phyloP scores from a whole-genome alignment of 2,888 invertebrate genomes.

The Mythimna pallens region DNA sequence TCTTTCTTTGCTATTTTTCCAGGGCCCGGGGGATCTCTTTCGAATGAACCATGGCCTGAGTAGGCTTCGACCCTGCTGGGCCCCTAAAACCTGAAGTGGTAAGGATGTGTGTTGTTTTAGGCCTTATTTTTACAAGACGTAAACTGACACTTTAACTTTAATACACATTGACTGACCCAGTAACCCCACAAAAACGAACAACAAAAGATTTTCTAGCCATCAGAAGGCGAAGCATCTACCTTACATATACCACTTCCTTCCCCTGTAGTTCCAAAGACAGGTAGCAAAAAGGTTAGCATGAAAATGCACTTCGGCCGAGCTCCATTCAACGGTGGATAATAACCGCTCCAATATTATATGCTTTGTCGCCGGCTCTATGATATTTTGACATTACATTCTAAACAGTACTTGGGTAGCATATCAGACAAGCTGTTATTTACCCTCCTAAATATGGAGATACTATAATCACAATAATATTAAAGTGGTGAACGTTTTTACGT shows the following conservation, averaged over 20 bases:
- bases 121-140: too few species aligned
- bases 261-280: conserved; percentile 12
- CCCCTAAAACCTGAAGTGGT: too few species aligned
- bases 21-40: too few species aligned
- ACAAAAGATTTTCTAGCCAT: conserved; percentile 20
- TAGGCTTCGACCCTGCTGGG: too few species aligned
- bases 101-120: too few species aligned
- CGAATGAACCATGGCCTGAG: too few species aligned
- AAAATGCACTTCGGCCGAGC: conserved; percentile 40
- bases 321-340: conserved; percentile 47
- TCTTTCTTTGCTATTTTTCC: too few species aligned
- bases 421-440: not conserved
- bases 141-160: too few species aligned
- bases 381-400: conserved; percentile 4
- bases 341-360: conserved; percentile 36
- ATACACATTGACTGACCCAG: conserved; percentile 19
- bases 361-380: conserved; percentile 22
- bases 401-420: not conserved
- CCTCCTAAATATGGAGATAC: not conserved
- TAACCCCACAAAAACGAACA: conserved; percentile 3
- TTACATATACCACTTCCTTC: conserved; percentile 23
- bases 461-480: too few species aligned
- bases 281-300: conserved; percentile 37
- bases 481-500: too few species aligned
- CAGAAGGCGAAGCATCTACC: conserved; percentile 8